Base-by-base conservation (phyloP, 2,113 vertebrate species). In the Varanus salvator region DNA sequence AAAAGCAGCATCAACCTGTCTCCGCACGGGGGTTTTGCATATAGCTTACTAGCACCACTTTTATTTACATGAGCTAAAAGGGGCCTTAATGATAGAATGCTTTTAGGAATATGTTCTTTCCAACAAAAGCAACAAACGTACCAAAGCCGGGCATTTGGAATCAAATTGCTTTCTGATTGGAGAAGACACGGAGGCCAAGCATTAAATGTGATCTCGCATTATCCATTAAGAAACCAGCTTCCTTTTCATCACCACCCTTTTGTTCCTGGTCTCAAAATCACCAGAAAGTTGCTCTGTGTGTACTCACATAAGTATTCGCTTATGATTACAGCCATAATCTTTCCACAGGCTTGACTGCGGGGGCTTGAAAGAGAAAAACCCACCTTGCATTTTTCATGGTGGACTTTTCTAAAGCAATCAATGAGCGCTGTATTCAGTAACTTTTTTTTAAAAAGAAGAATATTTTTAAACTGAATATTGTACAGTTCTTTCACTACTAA, bases 131-230 rank as follows among this genome's bases (percentile, higher is more conserved):
- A 8, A 29, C 38, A 44, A 52, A 82, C 31, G 54, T 34, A 80
- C 25, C 57, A 90, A 92, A 84, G 54, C 48, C 5, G 12, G 25
- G 12, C 69, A 89, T 86, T 90, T 87, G 91, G 78, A 21, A 90
- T 74, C 31, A 84, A 90, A 81, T 27, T 64, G 0, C 68, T 90
- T 76, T 90, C 8, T 85, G 77, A 6, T 68, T 68, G 52, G 87
- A 38, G 17, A 84, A 93, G 29, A 89, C 31, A 68, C 0, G 0
- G 66, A 25, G 84, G 93, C 75, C 11, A 87, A 87, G 29, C 3
- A 89, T 14, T 7, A 91, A 92, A 91, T 77, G 84, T 88, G 90
- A 91, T 88, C 14, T 91, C 88, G 89, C 80, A 88, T 29, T 84
- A 86, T 48, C 78, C 86, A 29, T 57, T 75, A 80, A 1, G n/a